These are phyloP conservation scores for Drosophila greeni DNA, from an alignment of 2,888 invertebrate species.

Conservation along the genomic window DNA sequence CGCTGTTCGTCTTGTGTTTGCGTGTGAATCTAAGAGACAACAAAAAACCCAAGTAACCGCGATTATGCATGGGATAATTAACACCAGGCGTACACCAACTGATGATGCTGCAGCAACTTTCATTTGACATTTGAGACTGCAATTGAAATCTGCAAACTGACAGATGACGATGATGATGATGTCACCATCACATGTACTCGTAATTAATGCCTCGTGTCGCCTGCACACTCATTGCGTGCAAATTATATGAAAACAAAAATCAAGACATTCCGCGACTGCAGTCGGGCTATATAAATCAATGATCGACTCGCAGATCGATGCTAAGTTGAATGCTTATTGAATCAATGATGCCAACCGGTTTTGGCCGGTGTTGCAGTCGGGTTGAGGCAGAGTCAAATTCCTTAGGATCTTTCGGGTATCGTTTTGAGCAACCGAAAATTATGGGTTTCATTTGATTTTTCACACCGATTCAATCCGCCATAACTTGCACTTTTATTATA, in stretches of 20 bases:
- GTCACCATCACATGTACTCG: conserved; percentile 43
- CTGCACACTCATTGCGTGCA: conserved; percentile 47
- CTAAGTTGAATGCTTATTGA: conserved; percentile 35
- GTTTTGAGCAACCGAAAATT: neutral
- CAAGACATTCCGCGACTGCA: conserved; percentile 23
- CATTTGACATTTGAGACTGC: conserved; percentile 57
- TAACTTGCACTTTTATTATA: conserved; percentile 8
- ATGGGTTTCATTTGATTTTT: conserved; percentile 20
- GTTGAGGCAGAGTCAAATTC: conserved; percentile 20
- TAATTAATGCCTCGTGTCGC: conserved; percentile 59
- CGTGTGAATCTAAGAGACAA: conserved; percentile 33
- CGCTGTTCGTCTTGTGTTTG: conserved; percentile 10
- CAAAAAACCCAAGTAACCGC: conserved; percentile 7
- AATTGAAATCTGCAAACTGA: conserved; percentile 41
- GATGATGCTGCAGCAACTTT: conserved; percentile 44
- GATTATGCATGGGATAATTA: conserved; percentile 23
- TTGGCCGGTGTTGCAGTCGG: conserved; percentile 9
- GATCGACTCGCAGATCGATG: conserved; percentile 28
- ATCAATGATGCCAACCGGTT: conserved; percentile 33
- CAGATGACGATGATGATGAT: conserved; percentile 27
- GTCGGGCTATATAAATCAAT: conserved; percentile 29
- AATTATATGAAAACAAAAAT: conserved; percentile 36
- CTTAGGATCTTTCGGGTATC: conserved; percentile 10
- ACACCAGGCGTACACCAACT: neutral
- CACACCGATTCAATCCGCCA: conserved; percentile 10